Evolutionary conservation across 2,797 vertebrate genomes (phyloP), one percentile per base, ranked within the genome.

Genomic region (Pantherophis alleghaniensis): DNA sequence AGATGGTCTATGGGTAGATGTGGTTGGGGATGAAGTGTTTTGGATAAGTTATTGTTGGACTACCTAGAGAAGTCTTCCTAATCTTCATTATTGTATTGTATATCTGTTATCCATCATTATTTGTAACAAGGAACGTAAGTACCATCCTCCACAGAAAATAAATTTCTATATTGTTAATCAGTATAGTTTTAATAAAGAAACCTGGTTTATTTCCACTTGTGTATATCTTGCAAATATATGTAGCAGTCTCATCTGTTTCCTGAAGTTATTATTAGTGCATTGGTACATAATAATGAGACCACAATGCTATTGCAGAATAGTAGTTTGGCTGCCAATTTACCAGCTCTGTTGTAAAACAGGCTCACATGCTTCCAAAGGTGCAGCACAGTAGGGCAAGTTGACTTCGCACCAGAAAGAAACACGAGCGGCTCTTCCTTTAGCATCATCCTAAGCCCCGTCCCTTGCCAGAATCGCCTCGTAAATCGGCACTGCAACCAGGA

Each of bases 401-500:
- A 32, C 69, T 37, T 74, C 0, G 0, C 32, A 74, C 16, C 16
- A 37, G 66, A 74, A 74, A 74, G 66, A 74, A 74, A 74, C 6
- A 69, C 0, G 6, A 69, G 1, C 1, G 0, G 1, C 16, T 74
- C 6, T 74, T 37, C 69, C 69, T 74, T 16, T 7, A 74, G 32
- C 16, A 37, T 37, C 32, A 74, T 74, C 32, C 32, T 74, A 74
- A 6, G 66, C 16, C 14, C 16, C 0, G 7, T 74, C 6, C 66
- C 66, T 74, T 74, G 66, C 63, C 63, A 69, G 63, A 69, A 28
- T 13, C 1, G 5, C n/a, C 16, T 74, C 2, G 2, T 74, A 20
- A 37, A 74, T 37, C 2, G 7, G 14, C 14, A 69, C 5, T 5
- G 0, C n/a, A 74, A 74, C 66, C 2, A 0, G 32, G 32, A 74